Evolutionary conservation across 2,113 vertebrate genomes (phyloP).

Genomic region (Xerus inauris): DNA sequence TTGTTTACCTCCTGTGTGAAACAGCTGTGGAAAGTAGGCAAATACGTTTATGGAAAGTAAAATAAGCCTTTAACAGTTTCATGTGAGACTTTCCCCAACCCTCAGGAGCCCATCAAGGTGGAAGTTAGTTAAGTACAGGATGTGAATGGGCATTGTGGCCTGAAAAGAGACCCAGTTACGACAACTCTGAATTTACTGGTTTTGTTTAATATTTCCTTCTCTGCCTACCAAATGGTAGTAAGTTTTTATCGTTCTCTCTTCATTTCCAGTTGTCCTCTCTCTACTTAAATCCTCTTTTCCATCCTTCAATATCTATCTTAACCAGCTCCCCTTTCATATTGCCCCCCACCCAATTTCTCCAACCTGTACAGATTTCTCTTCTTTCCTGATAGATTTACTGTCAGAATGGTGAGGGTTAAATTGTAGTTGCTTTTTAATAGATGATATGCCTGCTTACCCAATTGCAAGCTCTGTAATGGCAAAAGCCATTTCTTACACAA

Average conservation of each 20-base stretch:
- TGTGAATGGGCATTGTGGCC: not conserved
- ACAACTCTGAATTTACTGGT: constrained; percentile 2
- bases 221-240: not conserved
- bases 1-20: constrained; percentile 55
- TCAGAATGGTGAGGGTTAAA: not conserved
- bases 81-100: not conserved
- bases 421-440: not conserved
- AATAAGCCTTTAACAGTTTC: not conserved
- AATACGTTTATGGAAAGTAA: constrained; percentile 41
- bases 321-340: not conserved
- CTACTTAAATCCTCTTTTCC: not conserved
- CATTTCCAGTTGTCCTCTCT: not conserved
- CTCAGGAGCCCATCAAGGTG: not conserved
- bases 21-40: constrained; percentile 50
- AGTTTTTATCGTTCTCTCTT: not conserved
- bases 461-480: not conserved
- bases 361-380: not conserved
- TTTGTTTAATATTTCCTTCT: constrained; percentile 6
- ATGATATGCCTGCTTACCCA: not conserved
- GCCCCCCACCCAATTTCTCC: not conserved
- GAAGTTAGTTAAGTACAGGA: constrained; percentile 16
- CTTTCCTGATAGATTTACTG: not conserved
- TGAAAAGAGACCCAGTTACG: not conserved
- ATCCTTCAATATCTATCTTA: not conserved
- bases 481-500: not conserved